Base-by-base conservation (phyloP, 2,113 vertebrate genomes). In the Pollachius pollachius region DNA sequence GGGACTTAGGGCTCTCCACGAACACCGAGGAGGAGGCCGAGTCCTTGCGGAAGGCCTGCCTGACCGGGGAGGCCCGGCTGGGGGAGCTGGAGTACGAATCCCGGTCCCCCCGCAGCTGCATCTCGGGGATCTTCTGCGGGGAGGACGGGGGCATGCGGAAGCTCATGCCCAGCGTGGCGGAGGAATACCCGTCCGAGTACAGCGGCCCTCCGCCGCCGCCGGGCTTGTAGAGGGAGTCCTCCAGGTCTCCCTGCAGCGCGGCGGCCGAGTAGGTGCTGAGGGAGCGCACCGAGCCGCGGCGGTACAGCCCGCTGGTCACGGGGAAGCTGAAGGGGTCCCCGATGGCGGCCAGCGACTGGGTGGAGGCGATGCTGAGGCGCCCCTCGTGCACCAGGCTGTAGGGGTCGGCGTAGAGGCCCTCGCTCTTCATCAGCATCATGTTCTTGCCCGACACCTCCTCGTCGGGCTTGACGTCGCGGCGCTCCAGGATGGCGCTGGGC, bases 191-290 rank as follows among this genome's bases (percentile, higher is more conserved):
- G 71, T 98, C 97, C 0, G 94, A 74, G 71, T 98, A 99, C 7
- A 98, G 87, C 4, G 94, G 93, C 0, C 94, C 41, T 0, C 41
- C 41, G 41, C 41, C 41, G 7, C 90, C 19, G 92, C 94, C 13
- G 96, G 41, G 94, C 69, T 98, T 97, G 89, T 98, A 99, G 13
- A 98, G 85, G 0, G 91, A 81, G 71, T 99, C 97, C 73, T 99
- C 97, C 80, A 98, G 90, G 73, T 98, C 97, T 0, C 94, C 93
- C 86, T 98, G 97, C 77, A 98, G 85, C 30, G 94, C 96, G 0
- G 96, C 95, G 0, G 97, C 96, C 0, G 96, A 98, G 76, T 98
- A 99, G 37, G 96, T 99, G 91, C 97, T 98, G 71, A 98, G 94
- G 0, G 97, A 98, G 11, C 97, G 91, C 54, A 98, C 94, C 0